Evolutionary conservation across 2,888 invertebrate species (phyloP).

Genomic region (Hypsopygia costalis): DNA sequence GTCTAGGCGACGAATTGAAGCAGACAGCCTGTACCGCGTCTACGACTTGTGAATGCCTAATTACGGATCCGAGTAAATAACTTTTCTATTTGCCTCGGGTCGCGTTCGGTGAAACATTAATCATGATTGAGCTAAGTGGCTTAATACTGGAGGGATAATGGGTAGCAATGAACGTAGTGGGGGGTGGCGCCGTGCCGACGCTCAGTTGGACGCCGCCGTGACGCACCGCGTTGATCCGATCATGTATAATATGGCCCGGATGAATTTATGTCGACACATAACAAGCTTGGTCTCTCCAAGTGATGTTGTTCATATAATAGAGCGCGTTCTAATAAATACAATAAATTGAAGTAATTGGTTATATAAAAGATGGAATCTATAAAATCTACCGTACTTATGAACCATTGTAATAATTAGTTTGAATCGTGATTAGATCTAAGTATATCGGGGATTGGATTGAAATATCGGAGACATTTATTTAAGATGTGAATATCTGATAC

Average conservation of each 20-base stretch:
- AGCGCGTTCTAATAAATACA: too few species aligned
- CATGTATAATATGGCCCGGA: slow-evolving; percentile 12
- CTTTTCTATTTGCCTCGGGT: slow-evolving; percentile 77
- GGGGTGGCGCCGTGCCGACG: slow-evolving; percentile 71
- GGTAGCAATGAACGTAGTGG: slow-evolving; percentile 73
- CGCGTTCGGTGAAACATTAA: slow-evolving; percentile 78
- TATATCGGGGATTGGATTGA: too few species aligned
- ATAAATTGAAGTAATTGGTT: too few species aligned
- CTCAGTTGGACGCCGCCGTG: slow-evolving; percentile 52
- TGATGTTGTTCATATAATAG: too few species aligned
- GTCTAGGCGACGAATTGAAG: slow-evolving; percentile 60
- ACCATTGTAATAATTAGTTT: too few species aligned
- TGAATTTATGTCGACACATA: slow-evolving; percentile 3
- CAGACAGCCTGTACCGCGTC: slow-evolving; percentile 65
- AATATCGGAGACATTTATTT: too few species aligned
- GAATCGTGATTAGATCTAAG: too few species aligned
- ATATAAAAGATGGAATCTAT: too few species aligned
- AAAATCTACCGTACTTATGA: too few species aligned
- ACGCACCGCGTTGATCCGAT: slow-evolving; percentile 22
- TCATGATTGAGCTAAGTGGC: slow-evolving; percentile 82
- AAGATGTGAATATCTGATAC: too few species aligned
- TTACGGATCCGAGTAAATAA: slow-evolving; percentile 76
- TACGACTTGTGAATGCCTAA: slow-evolving; percentile 76
- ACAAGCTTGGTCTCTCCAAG: background rate
- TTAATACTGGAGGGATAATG: slow-evolving; percentile 78